Evolutionary conservation across 1,140 invertebrate genomes (phyloP).

Genomic region (Diorhabda sublineata): DNA sequence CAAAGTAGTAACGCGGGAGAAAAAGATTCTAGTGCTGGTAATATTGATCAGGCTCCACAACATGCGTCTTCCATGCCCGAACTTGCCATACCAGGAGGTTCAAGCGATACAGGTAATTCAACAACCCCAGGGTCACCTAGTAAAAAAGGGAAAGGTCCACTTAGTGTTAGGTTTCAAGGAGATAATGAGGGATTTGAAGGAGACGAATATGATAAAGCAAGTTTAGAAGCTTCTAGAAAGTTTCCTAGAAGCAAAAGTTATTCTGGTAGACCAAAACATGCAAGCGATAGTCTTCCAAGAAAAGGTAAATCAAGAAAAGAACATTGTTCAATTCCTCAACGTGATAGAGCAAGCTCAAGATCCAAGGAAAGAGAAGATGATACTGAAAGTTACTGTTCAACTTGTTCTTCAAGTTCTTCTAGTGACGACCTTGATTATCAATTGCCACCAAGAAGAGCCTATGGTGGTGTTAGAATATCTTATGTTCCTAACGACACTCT

Average conservation of each 20-base stretch:
- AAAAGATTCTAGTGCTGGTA: conserved; percentile 24
- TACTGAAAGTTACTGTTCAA: conserved; percentile 75
- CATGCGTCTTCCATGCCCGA: conserved; percentile 67
- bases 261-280: conserved; percentile 32
- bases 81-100: conserved; percentile 46
- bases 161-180: conserved; percentile 63
- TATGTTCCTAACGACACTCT: conserved; percentile 87
- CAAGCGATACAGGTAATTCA: conserved; percentile 23
- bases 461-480: conserved; percentile 80
- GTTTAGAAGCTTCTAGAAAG: conserved; percentile 35
- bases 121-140: conserved; percentile 42
- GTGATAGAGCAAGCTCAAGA: conserved; percentile 23
- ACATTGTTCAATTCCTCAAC: conserved; percentile 41
- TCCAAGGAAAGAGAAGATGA: conserved; percentile 52
- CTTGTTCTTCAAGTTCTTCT: conserved; percentile 78
- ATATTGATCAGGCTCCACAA: conserved; percentile 37
- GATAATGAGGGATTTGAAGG: conserved; percentile 57
- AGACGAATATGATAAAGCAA: conserved; percentile 48
- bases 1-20: conserved; percentile 22
- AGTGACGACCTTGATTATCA: conserved; percentile 81
- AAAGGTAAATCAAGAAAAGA: conserved; percentile 32
- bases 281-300: conserved; percentile 41
- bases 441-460: conserved; percentile 72
- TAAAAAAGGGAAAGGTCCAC: conserved; percentile 41
- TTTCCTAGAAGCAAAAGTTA: conserved; percentile 49